Evolutionary conservation across 1,140 invertebrate species (phyloP).

Genomic region (Lamellibrachia luymesi): DNA sequence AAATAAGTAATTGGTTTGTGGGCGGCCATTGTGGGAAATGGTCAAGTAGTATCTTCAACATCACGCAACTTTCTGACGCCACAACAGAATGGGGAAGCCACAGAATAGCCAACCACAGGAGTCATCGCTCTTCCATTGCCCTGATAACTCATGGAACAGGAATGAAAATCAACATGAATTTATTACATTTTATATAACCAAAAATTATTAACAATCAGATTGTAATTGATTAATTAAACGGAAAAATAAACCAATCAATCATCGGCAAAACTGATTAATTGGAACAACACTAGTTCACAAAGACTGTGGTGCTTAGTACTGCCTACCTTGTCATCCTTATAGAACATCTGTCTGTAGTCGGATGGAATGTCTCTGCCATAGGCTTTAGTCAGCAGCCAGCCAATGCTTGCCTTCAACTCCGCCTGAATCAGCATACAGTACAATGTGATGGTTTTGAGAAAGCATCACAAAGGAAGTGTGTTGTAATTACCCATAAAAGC

Average conservation of each 20-base stretch:
- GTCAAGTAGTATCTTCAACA: neutral
- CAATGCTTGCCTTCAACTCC: slow-evolving; percentile 92
- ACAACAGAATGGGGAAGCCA: neutral
- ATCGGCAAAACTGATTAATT: neutral
- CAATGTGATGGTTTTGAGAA: no score
- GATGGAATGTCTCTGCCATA: slow-evolving; percentile 94
- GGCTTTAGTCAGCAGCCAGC: slow-evolving; percentile 95
- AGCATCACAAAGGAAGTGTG: no score
- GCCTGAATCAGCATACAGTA: slow-evolving; percentile 66
- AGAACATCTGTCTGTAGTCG: slow-evolving; percentile 90
- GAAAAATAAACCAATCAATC: neutral
- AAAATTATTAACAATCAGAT: neutral
- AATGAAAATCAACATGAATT: neutral
- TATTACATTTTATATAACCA: neutral
- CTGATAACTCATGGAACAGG: neutral
- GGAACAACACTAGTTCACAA: slow-evolving; percentile 14
- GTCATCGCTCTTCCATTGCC: no score
- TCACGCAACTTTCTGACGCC: neutral
- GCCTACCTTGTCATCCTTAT: slow-evolving; percentile 87
- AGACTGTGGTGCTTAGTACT: slow-evolving; percentile 17
- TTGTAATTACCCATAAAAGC: no score
- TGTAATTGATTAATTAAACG: neutral
- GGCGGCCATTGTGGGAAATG: neutral
- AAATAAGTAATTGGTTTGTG: no score
- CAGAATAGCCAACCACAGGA: no score